Evolutionary conservation across 2,113 vertebrate species (phyloP), one percentile per base, ranked within the genome.

Genomic region (Fukomys damarensis): DNA sequence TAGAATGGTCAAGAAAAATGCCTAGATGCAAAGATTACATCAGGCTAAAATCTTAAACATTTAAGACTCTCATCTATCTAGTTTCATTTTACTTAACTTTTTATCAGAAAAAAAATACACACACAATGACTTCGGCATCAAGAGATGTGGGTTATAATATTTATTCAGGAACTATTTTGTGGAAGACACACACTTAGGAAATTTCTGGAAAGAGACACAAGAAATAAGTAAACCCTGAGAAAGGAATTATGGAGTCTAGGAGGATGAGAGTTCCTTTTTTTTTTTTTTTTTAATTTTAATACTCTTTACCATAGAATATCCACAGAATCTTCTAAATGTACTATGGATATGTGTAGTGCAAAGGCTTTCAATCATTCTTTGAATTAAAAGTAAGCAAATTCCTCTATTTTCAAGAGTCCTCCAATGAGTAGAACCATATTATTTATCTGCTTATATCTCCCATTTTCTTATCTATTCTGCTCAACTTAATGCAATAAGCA

Each of bases 1-100:
- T 94, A 85, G 91, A 66, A 56, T 56, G 52, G 63, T 65, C 63
- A 30, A 65, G 63, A 58, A 22, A 59, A 79, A 82, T 56, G 35
- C 6, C 35, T 20, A 1, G 81, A n/a, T 49, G 41, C 41, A 12
- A 94, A 63, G 54, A 7, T 82, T 9, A 12, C 0, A 6, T 43
- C 10, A 72, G 52, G 17, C n/a, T 76, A 49, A 84, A 89, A 93
- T 3, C 2, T 2, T 87, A 59, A 90, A 81, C 13, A 90, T 41
- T 68, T 38, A 80, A n/a, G 43, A 76, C 19, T 90, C 26, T 93
- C 77, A 90, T 95, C 49, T 41, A 86, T 54, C 12, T 88, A 41
- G 46, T 58, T 86, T 30, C 59, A 63, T 92, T 97, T 93, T 80
- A 93, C 41, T 66, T 68, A 58, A 72, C 32, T 56, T 96, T 96